A percentile compares a stretch with the other conserved stretches of the same genome.
Conservation (phyloP, 2,113 vertebrate species). For the Mixornis gularis region DNA sequence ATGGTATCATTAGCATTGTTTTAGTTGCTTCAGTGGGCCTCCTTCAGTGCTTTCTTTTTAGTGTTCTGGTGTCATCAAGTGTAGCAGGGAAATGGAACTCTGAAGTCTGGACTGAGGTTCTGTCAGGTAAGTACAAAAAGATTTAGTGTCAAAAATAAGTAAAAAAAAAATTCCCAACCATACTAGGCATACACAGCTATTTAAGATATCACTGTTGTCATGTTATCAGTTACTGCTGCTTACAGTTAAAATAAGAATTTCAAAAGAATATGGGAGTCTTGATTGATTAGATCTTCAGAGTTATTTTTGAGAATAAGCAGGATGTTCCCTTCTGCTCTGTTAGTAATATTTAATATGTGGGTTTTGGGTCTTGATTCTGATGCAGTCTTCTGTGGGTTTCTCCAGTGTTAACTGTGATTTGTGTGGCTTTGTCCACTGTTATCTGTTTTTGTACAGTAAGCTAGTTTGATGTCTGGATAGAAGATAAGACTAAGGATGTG, state of each 20-base stretch:
- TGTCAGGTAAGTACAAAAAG: background rate
- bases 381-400: background rate
- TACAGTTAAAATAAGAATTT: background rate
- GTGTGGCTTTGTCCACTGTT: background rate
- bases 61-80: background rate
- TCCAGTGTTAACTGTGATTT: background rate
- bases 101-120: background rate
- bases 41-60: background rate
- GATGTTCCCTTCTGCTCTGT: background rate
- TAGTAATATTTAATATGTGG: background rate
- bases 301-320: background rate
- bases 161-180: background rate
- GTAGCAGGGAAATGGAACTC: background rate
- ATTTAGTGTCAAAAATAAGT: background rate
- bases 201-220: background rate
- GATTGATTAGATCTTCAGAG: background rate
- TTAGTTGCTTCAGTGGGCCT: background rate
- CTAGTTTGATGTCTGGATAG: background rate
- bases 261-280: background rate
- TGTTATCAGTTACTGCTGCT: background rate
- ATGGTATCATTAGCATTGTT: background rate
- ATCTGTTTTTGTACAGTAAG: background rate
- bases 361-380: background rate
- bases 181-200: background rate
- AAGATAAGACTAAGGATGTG: background rate